phyloP scores from a whole-genome alignment of 1,140 invertebrate genomes.

The Sarcophaga bullata region DNA sequence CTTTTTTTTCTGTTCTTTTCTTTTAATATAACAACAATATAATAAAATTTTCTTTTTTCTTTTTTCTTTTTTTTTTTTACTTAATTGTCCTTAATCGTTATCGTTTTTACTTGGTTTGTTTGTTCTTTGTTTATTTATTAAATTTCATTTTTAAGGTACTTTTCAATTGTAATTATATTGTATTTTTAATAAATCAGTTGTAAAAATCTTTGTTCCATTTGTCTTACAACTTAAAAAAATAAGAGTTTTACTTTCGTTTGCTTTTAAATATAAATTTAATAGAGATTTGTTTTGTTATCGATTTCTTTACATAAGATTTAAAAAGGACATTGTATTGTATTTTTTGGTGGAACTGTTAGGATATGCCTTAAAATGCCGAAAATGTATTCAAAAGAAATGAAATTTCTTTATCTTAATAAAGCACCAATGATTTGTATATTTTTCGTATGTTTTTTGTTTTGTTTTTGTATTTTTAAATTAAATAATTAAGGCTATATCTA shows the following conservation, averaged over 20 bases:
- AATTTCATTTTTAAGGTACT: slow-evolving; percentile 3
- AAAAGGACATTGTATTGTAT: neutral
- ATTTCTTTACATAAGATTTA: neutral
- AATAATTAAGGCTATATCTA: neutral
- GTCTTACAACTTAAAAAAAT: slow-evolving; percentile 12
- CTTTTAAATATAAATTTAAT: neutral
- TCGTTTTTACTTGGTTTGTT: neutral
- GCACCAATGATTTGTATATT: neutral
- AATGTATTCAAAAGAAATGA: neutral
- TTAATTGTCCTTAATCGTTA: neutral
- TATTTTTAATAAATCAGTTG: neutral
- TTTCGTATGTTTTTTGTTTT: neutral
- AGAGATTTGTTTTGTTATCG: too few species aligned
- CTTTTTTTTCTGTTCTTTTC: too few species aligned
- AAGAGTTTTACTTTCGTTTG: neutral
- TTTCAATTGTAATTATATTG: neutral
- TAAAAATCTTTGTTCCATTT: neutral
- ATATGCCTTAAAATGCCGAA: slow-evolving; percentile 18
- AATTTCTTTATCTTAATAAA: neutral
- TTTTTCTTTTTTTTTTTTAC: too few species aligned
- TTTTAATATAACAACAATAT: too few species aligned
- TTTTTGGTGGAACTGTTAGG: neutral
- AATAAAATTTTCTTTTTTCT: too few species aligned
- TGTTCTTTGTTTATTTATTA: slow-evolving; percentile 14
- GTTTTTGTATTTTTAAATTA: too few species aligned